phyloP scores from a whole-genome alignment of 2,797 vertebrate species.

The Macroramphosus scolopax region DNA sequence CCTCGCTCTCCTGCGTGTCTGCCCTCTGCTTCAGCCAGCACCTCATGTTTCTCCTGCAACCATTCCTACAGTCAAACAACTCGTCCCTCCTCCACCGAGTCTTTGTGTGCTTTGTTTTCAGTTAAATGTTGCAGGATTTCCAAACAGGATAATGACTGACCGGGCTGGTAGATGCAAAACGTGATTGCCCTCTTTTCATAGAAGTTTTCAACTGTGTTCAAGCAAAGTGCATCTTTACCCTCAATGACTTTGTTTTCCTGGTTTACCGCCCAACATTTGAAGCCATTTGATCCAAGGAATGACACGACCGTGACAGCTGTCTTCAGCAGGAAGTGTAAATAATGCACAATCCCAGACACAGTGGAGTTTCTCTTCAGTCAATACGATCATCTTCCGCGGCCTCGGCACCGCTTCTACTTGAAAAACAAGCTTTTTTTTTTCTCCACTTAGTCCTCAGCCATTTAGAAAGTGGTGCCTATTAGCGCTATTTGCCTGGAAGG shows the following conservation, averaged over 20 bases:
- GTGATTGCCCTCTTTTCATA: too few relatives aligned
- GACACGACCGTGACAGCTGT: slow-evolving; percentile 67
- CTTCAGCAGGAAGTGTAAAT: slow-evolving; percentile 68
- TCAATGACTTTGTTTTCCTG: slow-evolving; percentile 31
- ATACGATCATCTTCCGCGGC: slow-evolving; percentile 53
- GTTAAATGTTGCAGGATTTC: too few relatives aligned
- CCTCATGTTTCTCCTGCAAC: too few relatives aligned
- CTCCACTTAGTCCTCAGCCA: slow-evolving; percentile 35
- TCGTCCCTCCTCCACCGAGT: too few relatives aligned
- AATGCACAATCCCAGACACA: slow-evolving; percentile 63
- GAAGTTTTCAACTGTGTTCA: slow-evolving; percentile 11
- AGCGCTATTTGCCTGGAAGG: slow-evolving; percentile 45
- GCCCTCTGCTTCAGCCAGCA: too few relatives aligned
- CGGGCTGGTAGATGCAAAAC: too few relatives aligned
- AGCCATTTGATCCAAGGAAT: slow-evolving; percentile 54
- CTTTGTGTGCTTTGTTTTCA: too few relatives aligned
- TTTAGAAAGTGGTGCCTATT: slow-evolving; percentile 45
- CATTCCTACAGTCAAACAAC: too few relatives aligned
- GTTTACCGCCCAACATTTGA: slow-evolving; percentile 48
- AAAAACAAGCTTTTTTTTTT: slow-evolving; percentile 43
- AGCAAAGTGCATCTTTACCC: slow-evolving; percentile 18
- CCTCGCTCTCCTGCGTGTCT: too few relatives aligned
- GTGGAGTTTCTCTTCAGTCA: slow-evolving; percentile 52
- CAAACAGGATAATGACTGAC: background rate
- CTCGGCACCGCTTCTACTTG: slow-evolving; percentile 29